These are phyloP conservation scores for Steinernema khuongi DNA, from an alignment of 1,140 invertebrate genomes.

Conservation along the genomic window DNA sequence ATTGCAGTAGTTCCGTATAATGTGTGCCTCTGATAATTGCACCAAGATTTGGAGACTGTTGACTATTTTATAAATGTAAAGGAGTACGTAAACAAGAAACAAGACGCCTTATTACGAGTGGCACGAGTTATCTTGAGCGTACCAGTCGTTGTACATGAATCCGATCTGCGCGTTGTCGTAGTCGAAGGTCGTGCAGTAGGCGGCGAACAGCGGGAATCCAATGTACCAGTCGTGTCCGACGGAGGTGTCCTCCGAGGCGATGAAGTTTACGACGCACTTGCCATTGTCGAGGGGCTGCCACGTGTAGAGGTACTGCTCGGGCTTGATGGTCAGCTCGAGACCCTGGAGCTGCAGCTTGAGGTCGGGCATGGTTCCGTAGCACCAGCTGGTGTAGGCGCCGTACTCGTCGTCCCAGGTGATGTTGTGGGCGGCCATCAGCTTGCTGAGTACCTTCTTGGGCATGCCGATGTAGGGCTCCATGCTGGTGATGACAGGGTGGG, in stretches of 20 bases:
- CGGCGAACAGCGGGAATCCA: background rate
- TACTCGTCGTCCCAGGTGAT: background rate
- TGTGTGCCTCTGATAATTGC: no score
- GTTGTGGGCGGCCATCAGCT: background rate
- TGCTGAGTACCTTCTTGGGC: background rate
- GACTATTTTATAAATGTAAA: no score
- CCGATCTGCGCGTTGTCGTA: background rate
- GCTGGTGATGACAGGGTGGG: background rate
- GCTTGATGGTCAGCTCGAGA: background rate
- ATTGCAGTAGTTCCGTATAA: no score
- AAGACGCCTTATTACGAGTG: background rate
- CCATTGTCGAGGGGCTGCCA: background rate
- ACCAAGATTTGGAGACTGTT: no score
- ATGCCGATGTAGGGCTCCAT: background rate
- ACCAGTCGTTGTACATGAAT: background rate
- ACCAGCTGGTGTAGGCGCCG: background rate
- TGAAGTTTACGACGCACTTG: background rate
- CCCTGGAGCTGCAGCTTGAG: background rate
- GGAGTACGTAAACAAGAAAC: no score
- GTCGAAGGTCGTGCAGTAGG: background rate
- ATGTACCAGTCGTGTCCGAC: background rate
- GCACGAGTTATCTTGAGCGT: background rate
- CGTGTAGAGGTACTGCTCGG: background rate
- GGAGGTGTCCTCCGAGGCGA: background rate
- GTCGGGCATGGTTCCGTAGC: background rate